Evolutionary conservation across 64 coral and sea anemone species (phyloP).

Genomic region (Actinia equina): DNA sequence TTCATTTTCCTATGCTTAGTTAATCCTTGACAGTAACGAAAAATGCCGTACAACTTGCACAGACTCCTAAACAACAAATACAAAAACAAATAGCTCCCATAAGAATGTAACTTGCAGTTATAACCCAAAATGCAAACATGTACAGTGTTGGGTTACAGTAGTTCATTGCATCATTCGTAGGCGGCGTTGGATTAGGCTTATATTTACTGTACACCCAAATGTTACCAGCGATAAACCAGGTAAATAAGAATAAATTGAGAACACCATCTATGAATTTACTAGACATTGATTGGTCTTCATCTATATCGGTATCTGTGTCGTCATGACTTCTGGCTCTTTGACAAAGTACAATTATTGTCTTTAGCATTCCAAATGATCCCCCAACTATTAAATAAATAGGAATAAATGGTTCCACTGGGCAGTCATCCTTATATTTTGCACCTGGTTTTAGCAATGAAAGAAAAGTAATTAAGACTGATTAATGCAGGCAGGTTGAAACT

Average conservation of each 20-base stretch:
- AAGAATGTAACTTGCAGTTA: constrained; percentile 95
- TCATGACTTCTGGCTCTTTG: constrained; percentile 84
- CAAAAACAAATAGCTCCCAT: constrained; percentile 99
- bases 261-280: constrained; percentile 99
- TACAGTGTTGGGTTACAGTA: constrained; percentile 97
- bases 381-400: constrained; percentile 97
- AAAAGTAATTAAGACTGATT: background rate
- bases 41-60: constrained; percentile 96
- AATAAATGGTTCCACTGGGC: constrained; percentile 98
- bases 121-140: constrained; percentile 98
- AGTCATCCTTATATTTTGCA: constrained; percentile 91
- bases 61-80: constrained; percentile 97
- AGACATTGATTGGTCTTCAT: constrained; percentile 99
- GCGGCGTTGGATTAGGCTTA: constrained; percentile 78
- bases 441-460: constrained; percentile 41
- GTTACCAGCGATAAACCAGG: constrained; percentile 99
- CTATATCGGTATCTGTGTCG: constrained; percentile 69
- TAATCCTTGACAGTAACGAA: constrained; percentile 95
- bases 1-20: background rate
- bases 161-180: constrained; percentile 78
- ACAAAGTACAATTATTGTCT: constrained; percentile 93
- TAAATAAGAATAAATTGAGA: constrained; percentile 96
- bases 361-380: constrained; percentile 96
- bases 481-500: background rate
- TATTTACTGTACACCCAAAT: constrained; percentile 99